Conservation (phyloP, 2,888 invertebrate genomes). For the Chloromyia formosa region DNA sequence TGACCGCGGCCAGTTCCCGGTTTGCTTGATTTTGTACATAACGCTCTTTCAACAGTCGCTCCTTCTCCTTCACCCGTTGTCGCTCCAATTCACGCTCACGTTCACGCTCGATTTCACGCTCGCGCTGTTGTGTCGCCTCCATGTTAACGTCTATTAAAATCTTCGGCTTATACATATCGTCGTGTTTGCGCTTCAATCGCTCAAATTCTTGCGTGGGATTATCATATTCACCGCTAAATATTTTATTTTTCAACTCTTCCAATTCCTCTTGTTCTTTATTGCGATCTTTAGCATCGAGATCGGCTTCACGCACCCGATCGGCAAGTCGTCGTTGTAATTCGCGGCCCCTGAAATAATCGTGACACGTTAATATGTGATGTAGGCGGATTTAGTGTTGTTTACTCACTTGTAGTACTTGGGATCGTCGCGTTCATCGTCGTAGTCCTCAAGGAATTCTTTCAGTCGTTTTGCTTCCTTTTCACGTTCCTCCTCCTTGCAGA, state of each 20-base stretch:
- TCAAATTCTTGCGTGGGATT: conserved; percentile 75
- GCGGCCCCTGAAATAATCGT: conserved; percentile 67
- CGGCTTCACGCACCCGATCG: conserved; percentile 93
- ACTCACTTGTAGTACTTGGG: conserved; percentile 88
- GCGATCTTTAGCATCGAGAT: conserved; percentile 89
- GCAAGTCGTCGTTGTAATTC: conserved; percentile 90
- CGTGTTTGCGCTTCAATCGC: conserved; percentile 76
- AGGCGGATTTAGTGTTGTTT: background rate
- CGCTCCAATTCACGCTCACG: conserved; percentile 64
- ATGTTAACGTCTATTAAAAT: conserved; percentile 77
- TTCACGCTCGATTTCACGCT: conserved; percentile 68
- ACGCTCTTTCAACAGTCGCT: conserved; percentile 60
- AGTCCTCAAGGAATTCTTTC: conserved; percentile 98
- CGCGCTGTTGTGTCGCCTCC: conserved; percentile 70
- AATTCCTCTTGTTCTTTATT: conserved; percentile 89
- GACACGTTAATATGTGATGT: background rate
- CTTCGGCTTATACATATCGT: conserved; percentile 85
- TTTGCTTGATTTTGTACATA: conserved; percentile 69
- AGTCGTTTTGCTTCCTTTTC: conserved; percentile 92
- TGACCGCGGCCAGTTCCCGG: conserved; percentile 71
- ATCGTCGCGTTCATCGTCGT: conserved; percentile 98
- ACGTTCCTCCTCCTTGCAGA: conserved; percentile 84
- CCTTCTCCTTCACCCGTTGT: conserved; percentile 62
- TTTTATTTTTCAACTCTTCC: conserved; percentile 80
- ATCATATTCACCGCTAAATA: conserved; percentile 74